Base-by-base conservation (phyloP, 2,113 vertebrate genomes). In the Ceyx melanurus region DNA sequence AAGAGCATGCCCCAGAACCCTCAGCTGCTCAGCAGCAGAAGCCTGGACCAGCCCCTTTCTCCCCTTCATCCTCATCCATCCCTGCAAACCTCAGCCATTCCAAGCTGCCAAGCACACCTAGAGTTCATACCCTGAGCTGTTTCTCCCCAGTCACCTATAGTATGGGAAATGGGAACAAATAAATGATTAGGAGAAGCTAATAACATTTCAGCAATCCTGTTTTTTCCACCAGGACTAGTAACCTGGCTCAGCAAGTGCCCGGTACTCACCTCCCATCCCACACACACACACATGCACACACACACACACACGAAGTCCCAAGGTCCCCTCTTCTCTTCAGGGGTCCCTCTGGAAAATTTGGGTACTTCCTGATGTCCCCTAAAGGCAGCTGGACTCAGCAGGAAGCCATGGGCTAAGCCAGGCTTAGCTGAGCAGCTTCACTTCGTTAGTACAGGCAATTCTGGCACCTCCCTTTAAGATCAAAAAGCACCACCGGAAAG, bases 271-370 rank as follows among this genome's bases (percentile, higher is more conserved):
- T 91, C 58, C 86, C n/a, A 53, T 21, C 19, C 35, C 29, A 15
- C 0, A 22, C 48, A 16, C 7, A 19, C 19, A 5, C 6, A 8
- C 28, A 28, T n/a, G n/a, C 29, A 17, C 0, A 25, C 48, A 16
- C 7, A 19, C 19, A 5, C 6, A 8, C 28, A 29, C 5, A 1
- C 21, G 7, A 64, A 25, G 40, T 31, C 58, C 22, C 50, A 37
- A 21, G 19, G 29, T 26, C 7, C 9, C 16, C 13, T 78, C 25
- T 86, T 43, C 53, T 82, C 28, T 53, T 67, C 50, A 18, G 26
- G 18, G 15, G 8, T 31, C 67, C 46, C 45, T 75, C 5, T 1
- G 73, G n/a, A 70, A 70, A 88, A 15, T 4, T 54, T 29, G 29
- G 29, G 8, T 48, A 11, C 17, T 73, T 75, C 67, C 72, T 31